Percentiles rank a stretch among this genome's conserved stretches.
These are phyloP conservation scores for Leucoraja erinaceus DNA, from an alignment of 2,113 vertebrate species.

Conservation along the genomic window DNA sequence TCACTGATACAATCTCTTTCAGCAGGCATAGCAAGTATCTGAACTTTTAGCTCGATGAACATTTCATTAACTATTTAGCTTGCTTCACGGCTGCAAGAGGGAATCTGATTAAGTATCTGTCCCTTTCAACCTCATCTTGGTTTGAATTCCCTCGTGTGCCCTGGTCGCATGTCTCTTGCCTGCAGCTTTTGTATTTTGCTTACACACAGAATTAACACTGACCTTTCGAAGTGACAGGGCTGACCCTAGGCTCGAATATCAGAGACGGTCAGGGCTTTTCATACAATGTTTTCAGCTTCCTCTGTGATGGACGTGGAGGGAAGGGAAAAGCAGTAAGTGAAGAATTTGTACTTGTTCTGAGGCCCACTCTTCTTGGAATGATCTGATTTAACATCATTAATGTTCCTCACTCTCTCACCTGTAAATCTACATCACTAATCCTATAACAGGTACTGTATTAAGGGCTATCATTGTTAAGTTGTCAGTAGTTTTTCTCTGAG, in stretches of 20 bases:
- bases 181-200: neutral
- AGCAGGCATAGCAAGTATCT: neutral
- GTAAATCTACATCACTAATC: neutral
- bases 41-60: neutral
- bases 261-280: neutral
- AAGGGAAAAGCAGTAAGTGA: neutral
- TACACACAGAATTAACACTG: neutral
- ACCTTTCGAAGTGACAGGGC: neutral
- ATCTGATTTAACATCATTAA: neutral
- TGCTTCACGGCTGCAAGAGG: neutral
- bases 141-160: neutral
- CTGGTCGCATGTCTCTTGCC: neutral
- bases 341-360: neutral
- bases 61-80: constrained; percentile 21
- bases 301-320: neutral
- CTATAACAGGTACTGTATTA: neutral
- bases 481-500: neutral
- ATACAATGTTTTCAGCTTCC: neutral
- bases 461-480: no score
- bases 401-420: neutral
- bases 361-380: neutral
- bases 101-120: constrained; percentile 18
- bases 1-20: neutral
- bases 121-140: neutral
- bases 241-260: neutral